Conservation (phyloP, 2,113 vertebrate genomes). For the Prunella fulvescens region DNA sequence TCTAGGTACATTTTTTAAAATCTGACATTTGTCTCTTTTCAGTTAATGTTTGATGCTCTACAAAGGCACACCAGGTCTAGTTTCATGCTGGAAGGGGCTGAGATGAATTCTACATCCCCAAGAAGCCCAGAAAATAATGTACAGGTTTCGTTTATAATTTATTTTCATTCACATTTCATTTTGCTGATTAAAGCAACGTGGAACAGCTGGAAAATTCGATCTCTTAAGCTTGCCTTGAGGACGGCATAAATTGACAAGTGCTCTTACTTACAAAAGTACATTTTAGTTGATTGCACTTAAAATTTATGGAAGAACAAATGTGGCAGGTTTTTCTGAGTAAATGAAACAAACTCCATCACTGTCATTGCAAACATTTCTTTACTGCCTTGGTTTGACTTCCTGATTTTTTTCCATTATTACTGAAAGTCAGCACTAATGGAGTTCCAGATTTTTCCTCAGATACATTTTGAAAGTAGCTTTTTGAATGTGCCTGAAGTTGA, state of each 20-base stretch:
- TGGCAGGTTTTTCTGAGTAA: background rate
- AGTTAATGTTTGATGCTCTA: background rate
- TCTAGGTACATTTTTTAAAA: background rate
- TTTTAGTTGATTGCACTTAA: background rate
- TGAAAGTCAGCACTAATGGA: background rate
- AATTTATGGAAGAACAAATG: background rate
- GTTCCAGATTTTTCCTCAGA: background rate
- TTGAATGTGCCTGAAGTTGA: background rate
- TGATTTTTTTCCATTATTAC: background rate
- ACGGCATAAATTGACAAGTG: background rate
- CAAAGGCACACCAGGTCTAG: background rate
- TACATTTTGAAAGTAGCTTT: background rate
- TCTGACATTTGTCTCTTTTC: background rate
- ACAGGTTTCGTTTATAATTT: background rate
- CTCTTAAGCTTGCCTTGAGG: background rate
- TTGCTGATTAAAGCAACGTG: background rate
- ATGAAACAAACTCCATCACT: background rate
- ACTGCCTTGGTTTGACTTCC: background rate
- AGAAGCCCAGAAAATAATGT: background rate
- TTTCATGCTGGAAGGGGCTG: background rate
- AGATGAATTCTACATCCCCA: background rate
- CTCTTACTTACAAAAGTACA: background rate
- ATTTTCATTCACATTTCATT: background rate
- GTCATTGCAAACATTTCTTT: background rate
- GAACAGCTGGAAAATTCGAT: background rate